A percentile compares a stretch with the other conserved stretches of the same genome.
Conservation (phyloP, 2,797 vertebrate species). For the Carapus acus region DNA sequence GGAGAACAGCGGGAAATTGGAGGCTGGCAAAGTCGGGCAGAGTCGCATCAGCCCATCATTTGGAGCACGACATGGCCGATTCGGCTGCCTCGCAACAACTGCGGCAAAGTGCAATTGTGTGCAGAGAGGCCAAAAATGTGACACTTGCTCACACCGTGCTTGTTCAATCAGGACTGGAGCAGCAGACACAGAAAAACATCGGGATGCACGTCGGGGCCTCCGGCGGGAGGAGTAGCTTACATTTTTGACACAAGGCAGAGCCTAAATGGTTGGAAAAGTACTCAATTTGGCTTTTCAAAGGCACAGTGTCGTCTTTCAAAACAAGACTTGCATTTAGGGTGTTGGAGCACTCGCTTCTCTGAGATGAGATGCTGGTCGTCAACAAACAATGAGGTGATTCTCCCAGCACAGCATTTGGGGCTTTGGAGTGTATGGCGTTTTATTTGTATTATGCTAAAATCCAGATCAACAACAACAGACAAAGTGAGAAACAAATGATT, state of each 20-base stretch:
- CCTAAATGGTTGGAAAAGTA: slow-evolving; percentile 4
- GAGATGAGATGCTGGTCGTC: not conserved
- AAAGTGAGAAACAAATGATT: too few relatives aligned
- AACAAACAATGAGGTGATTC: not conserved
- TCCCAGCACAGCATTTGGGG: not conserved
- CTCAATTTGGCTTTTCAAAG: slow-evolving; percentile 28
- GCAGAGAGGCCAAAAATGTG: slow-evolving; percentile 20
- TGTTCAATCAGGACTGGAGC: slow-evolving; percentile 25
- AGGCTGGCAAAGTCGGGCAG: slow-evolving; percentile 5
- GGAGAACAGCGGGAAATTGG: slow-evolving; percentile 8
- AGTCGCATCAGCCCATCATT: slow-evolving; percentile 6
- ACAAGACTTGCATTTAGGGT: not conserved
- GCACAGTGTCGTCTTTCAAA: slow-evolving; percentile 7
- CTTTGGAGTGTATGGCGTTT: slow-evolving; percentile 18
- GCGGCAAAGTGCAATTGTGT: slow-evolving; percentile 32
- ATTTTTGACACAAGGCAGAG: slow-evolving; percentile 22
- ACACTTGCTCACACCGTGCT: slow-evolving; percentile 25
- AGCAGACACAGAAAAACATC: slow-evolving; percentile 3
- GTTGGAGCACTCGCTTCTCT: not conserved
- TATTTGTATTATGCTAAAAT: too few relatives aligned
- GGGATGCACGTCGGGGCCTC: not conserved
- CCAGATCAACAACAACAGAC: too few relatives aligned
- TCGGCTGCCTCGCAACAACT: slow-evolving; percentile 20
- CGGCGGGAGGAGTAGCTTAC: slow-evolving; percentile 3
- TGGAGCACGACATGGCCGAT: slow-evolving; percentile 15